Conservation (phyloP, 2,888 invertebrate species). For the Drymonia ruficornis region DNA sequence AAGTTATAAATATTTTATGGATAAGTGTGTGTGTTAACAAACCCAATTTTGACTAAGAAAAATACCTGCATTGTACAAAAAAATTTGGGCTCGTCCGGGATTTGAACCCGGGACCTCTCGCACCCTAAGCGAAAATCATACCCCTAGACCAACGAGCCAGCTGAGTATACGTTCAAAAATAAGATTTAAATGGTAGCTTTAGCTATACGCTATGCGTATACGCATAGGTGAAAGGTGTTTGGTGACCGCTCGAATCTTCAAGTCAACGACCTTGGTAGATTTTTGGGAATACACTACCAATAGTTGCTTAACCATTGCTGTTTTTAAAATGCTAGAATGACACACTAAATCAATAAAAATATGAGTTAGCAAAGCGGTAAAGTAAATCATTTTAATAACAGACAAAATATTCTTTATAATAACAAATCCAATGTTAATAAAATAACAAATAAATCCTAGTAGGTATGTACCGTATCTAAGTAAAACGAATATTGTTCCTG, state of each 20-base stretch:
- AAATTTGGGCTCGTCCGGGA: slow-evolving; percentile 82
- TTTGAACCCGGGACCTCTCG: slow-evolving; percentile 85
- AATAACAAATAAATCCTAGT: no score
- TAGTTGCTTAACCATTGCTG: not conserved
- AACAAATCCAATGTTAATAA: no score
- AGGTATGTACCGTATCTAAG: no score
- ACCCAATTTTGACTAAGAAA: no score
- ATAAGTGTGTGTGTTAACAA: no score
- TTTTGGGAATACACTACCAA: not conserved
- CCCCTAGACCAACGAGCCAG: slow-evolving; percentile 85
- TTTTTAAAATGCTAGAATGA: no score
- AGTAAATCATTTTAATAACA: no score
- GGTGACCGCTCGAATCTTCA: slow-evolving; percentile 13
- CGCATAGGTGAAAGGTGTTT: slow-evolving; percentile 46
- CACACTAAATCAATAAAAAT: no score
- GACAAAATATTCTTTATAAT: no score
- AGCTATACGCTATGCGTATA: slow-evolving; percentile 11
- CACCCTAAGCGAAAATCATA: slow-evolving; percentile 85
- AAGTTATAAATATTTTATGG: no score
- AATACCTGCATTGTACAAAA: slow-evolving; percentile 35
- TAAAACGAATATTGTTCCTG: no score
- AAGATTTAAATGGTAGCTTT: not conserved
- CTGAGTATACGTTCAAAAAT: slow-evolving; percentile 20
- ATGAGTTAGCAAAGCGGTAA: no score
- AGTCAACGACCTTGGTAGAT: not conserved